Evolutionary conservation across 2,113 vertebrate genomes (phyloP).

Genomic region (Cacatua alba): DNA sequence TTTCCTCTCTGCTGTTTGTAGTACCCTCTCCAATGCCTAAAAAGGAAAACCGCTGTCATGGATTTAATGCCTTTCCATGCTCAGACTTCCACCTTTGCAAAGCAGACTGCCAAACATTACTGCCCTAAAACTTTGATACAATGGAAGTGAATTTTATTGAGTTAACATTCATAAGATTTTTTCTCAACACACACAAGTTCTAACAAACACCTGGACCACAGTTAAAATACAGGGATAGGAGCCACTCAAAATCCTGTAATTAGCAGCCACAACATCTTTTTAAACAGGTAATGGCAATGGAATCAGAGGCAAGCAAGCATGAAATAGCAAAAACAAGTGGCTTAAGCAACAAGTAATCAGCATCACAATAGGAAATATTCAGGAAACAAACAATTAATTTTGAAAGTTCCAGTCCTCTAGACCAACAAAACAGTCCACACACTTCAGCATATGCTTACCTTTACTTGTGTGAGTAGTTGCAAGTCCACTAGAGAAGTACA

Average conservation of each 20-base stretch:
- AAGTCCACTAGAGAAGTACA: not conserved
- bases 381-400: slow-evolving; percentile 29
- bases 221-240: not conserved
- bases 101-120: not conserved
- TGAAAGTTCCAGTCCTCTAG: not conserved
- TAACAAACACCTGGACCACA: not conserved
- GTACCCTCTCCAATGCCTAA: not conserved
- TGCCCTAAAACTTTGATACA: not conserved
- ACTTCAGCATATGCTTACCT: not conserved
- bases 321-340: slow-evolving; percentile 37
- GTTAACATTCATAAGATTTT: not conserved
- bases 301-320: slow-evolving; percentile 36
- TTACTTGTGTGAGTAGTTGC: not conserved
- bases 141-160: not conserved
- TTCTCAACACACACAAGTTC: not conserved
- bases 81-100: not conserved
- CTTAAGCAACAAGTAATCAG: not conserved
- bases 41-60: not conserved
- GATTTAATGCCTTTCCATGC: not conserved
- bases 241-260: not conserved
- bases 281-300: slow-evolving; percentile 44
- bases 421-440: not conserved
- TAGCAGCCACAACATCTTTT: not conserved
- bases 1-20: not conserved
- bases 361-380: slow-evolving; percentile 33